Conservation (phyloP, 2,797 vertebrate genomes). For the Emydoidea blandingii region DNA sequence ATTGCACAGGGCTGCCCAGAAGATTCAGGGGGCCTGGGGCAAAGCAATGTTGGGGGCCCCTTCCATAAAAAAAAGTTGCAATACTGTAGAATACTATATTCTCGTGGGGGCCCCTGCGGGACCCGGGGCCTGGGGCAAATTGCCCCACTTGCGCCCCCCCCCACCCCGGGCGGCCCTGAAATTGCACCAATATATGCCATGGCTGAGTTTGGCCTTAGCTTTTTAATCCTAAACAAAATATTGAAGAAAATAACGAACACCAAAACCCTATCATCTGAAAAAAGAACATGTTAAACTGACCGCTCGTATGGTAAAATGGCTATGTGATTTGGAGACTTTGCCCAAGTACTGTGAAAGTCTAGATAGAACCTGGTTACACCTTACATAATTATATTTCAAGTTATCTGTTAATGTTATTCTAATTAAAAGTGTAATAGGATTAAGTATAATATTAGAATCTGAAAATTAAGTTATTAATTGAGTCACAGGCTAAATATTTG, state of each 20-base stretch:
- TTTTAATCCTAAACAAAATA: neutral
- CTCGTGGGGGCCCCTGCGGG: too few species aligned
- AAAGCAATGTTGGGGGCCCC: too few species aligned
- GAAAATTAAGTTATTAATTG: neutral
- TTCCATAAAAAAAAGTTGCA: too few species aligned
- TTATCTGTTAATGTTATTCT: neutral
- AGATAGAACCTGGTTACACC: neutral
- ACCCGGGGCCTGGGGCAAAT: too few species aligned
- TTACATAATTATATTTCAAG: neutral
- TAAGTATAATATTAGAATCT: neutral
- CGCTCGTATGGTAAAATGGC: neutral
- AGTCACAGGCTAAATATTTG: fast-evolving
- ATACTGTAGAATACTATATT: too few species aligned
- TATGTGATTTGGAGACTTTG: neutral
- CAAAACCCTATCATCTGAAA: neutral
- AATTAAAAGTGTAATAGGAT: neutral
- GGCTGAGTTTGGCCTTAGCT: neutral
- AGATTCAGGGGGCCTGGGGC: too few species aligned
- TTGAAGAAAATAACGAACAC: neutral
- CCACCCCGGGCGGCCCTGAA: neutral
- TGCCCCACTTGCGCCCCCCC: too few species aligned
- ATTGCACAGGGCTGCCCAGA: neutral
- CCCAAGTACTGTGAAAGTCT: neutral
- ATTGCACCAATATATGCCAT: fast-evolving
- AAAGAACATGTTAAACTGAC: neutral